Evolutionary conservation across 2,113 vertebrate species (phyloP).

Genomic region (Syrmaticus mikado): DNA sequence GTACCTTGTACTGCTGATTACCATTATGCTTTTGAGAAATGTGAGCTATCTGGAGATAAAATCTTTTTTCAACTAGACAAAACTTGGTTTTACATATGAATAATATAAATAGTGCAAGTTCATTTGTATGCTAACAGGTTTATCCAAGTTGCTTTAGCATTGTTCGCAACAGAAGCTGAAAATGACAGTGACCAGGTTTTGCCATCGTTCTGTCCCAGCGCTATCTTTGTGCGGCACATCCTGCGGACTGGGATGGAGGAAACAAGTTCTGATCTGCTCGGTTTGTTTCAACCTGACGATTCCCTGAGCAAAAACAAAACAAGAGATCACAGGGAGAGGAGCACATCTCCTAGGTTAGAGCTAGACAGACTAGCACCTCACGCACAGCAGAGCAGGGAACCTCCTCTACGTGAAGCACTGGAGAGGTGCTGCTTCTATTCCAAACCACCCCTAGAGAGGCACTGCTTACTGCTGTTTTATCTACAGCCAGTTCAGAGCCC

Average conservation of each 20-base stretch:
- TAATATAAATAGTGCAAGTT: not conserved
- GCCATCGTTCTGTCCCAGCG: not conserved
- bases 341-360: not conserved
- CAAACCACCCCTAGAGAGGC: not conserved
- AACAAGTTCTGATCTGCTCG: not conserved
- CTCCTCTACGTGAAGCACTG: not conserved
- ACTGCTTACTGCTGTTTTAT: not conserved
- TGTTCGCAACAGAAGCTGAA: not conserved
- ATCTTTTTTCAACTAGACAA: constrained; percentile 18
- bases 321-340: not conserved
- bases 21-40: not conserved
- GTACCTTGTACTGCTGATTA: not conserved
- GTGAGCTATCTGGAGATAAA: not conserved
- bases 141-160: not conserved
- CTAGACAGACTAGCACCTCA: not conserved
- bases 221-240: accelerated
- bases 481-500: not conserved
- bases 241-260: not conserved
- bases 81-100: not conserved
- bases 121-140: not conserved
- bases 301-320: not conserved
- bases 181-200: not conserved
- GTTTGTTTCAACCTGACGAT: not conserved
- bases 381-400: accelerated
- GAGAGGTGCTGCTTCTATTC: not conserved